A percentile compares a stretch with the other conserved stretches of the same genome.
Conservation (phyloP, 1,140 invertebrate genomes). For the Drosophila neocordata region DNA sequence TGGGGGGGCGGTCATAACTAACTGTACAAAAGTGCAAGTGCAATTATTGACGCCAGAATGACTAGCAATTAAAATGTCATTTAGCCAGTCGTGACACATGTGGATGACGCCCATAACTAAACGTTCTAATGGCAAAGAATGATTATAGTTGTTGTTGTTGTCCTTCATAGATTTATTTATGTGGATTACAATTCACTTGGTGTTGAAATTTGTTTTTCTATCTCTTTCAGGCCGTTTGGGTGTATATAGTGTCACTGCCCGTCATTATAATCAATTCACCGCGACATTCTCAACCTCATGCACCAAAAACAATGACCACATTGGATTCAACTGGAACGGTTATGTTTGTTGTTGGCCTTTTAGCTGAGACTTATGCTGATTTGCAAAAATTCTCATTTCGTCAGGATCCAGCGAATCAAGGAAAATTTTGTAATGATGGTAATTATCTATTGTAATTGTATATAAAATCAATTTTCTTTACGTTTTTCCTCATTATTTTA, state of each 20-base stretch:
- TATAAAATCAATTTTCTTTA: neutral
- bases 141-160: neutral
- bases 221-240: constrained; percentile 91
- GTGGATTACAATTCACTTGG: constrained; percentile 26
- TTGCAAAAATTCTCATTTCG: constrained; percentile 95
- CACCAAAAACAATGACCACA: constrained; percentile 92
- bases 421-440: constrained; percentile 95
- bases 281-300: constrained; percentile 89
- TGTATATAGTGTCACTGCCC: constrained; percentile 94
- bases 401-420: constrained; percentile 92
- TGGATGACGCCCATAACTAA: constrained; percentile 43
- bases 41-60: constrained; percentile 12
- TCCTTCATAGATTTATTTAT: constrained; percentile 29
- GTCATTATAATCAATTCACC: constrained; percentile 96
- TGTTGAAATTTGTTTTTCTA: neutral
- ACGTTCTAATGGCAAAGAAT: constrained; percentile 21
- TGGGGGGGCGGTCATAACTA: no score
- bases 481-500: neutral
- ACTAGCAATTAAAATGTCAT: constrained; percentile 57
- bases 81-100: constrained; percentile 49
- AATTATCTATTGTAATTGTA: constrained; percentile 43
- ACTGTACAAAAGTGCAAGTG: constrained; percentile 20
- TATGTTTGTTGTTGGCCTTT: constrained; percentile 91
- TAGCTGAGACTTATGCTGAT: constrained; percentile 95
- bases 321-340: constrained; percentile 92